Conservation (phyloP, 2,113 vertebrate species). For the Hippocampus barbouri region DNA sequence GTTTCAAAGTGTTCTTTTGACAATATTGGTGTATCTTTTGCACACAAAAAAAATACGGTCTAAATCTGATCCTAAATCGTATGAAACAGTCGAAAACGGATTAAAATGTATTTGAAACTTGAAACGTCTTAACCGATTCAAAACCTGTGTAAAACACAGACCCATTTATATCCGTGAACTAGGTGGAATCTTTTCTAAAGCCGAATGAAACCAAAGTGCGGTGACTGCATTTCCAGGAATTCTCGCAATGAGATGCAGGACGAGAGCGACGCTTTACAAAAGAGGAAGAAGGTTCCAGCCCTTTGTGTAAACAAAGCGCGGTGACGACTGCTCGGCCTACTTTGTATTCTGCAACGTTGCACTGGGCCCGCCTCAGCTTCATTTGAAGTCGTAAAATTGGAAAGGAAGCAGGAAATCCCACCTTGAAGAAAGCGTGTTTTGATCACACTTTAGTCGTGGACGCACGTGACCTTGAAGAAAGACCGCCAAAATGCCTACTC, state of each 20-base stretch:
- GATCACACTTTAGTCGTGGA: constrained; percentile 30
- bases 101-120: background rate
- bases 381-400: constrained; percentile 35
- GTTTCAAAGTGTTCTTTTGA: constrained; percentile 61
- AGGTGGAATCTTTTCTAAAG: background rate
- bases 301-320: constrained; percentile 38
- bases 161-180: background rate
- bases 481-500: background rate
- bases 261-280: constrained; percentile 33
- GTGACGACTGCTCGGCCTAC: constrained; percentile 25
- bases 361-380: constrained; percentile 6
- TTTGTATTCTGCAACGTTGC: constrained; percentile 35
- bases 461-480: constrained; percentile 7
- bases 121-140: too few species aligned
- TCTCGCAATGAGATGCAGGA: constrained; percentile 22
- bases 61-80: constrained; percentile 26
- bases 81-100: background rate
- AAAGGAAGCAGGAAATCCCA: constrained; percentile 32
- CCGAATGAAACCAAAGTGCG: background rate
- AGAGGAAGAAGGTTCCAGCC: constrained; percentile 28
- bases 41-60: constrained; percentile 65
- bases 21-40: constrained; percentile 63
- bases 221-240: constrained; percentile 38
- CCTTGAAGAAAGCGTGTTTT: constrained; percentile 34
- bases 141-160: too few species aligned